Evolutionary conservation across 2,113 vertebrate species (phyloP), one percentile per base, ranked within the genome.

Genomic region (Labeo rohita): DNA sequence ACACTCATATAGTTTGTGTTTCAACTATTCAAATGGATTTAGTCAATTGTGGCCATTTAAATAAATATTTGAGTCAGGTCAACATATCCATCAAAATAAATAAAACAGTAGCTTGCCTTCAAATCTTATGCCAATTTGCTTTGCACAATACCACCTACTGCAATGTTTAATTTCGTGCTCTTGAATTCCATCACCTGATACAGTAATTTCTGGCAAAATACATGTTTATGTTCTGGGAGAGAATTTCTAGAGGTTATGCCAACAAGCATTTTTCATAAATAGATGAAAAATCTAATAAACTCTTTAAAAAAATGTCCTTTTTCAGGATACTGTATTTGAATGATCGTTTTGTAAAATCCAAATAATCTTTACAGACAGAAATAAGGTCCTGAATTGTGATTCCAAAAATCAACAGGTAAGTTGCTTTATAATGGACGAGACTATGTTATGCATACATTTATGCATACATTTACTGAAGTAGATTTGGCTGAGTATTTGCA

Each of bases 91-190:
- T 11, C 5, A 63, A 34, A 63, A 59, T 65, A 34, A 63, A 47
- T 65, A 52, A 49, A 49, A 72, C 45, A 8, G 8, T 28, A 47
- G 7, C 56, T 50, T 76, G 49, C 9, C 68, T 54, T 18, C 8
- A 52, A 75, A 50, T 34, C 75, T 13, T 68, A 80, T 70, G 45
- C n/a, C 61, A 23, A 49, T 74, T 82, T 86, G 72, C 34, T 82
- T 81, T 86, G 21, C 56, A 39, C 18, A 39, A 18, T 82, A 39
- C 15, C 18, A 39, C 15, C 18, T 77, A 23, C 6, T 54, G 49
- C 74, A 52, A 4, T 77, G 74, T 77, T 77, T 77, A 11, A 16
- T 34, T 54, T 54, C 0, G 49, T 54, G 49, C 23, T 77, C 13
- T 54, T 54, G 49, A 54, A 54, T 34, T 77, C 49, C 8, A 54